Percentiles rank a stretch among this genome's conserved stretches.
Evolutionary conservation across 2,888 invertebrate genomes (phyloP).

Genomic region (Aporophyla nigra): DNA sequence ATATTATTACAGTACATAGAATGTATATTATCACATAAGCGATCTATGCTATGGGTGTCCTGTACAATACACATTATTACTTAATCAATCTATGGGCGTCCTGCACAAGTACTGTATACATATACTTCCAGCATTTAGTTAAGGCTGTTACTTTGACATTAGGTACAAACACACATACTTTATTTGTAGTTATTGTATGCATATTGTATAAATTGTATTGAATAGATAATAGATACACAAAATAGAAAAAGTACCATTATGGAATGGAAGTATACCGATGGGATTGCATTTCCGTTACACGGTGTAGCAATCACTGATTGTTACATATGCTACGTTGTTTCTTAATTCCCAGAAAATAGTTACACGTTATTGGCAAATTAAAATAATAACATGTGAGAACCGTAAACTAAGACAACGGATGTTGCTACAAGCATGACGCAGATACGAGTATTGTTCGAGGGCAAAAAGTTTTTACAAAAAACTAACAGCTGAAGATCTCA

Average conservation of each 20-base stretch:
- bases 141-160: too few relatives aligned
- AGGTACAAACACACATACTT: too few relatives aligned
- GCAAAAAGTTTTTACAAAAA: constrained; percentile 64
- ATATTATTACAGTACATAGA: too few relatives aligned
- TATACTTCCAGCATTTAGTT: too few relatives aligned
- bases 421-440: constrained; percentile 58
- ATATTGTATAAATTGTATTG: too few relatives aligned
- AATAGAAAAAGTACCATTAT: constrained; percentile 7
- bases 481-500: constrained; percentile 66
- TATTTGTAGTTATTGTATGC: too few relatives aligned
- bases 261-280: constrained; percentile 16
- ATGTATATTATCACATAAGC: too few relatives aligned
- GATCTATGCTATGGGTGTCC: too few relatives aligned
- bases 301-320: constrained; percentile 36
- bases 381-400: constrained; percentile 57
- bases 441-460: constrained; percentile 51
- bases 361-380: constrained; percentile 45
- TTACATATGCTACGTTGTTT: constrained; percentile 29
- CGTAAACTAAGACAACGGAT: constrained; percentile 66
- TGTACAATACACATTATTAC: too few relatives aligned
- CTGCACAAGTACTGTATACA: too few relatives aligned
- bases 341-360: constrained; percentile 46
- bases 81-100: too few relatives aligned
- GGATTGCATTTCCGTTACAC: constrained; percentile 29
- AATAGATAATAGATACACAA: neutral